These are phyloP conservation scores for Acleris cristana DNA, from an alignment of 2,888 invertebrate genomes.

Conservation along the genomic window DNA sequence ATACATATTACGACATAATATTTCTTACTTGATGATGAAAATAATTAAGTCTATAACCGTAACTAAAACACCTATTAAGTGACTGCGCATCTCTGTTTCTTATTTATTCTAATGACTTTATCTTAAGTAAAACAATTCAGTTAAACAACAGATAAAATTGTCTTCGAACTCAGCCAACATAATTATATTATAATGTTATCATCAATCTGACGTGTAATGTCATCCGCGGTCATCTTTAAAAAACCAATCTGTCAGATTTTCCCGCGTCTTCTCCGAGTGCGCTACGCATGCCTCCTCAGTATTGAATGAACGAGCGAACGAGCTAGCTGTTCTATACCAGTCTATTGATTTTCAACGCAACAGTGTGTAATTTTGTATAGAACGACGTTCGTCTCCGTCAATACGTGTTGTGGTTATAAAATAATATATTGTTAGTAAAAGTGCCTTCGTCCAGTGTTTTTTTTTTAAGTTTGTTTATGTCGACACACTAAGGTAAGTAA, in stretches of 20 bases:
- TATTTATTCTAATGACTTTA: constrained; percentile 22
- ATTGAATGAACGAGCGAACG: constrained; percentile 66
- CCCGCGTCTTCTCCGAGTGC: constrained; percentile 62
- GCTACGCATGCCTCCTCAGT: constrained; percentile 75
- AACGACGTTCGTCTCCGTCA: constrained; percentile 49
- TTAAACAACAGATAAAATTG: constrained; percentile 11
- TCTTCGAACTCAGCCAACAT: not conserved
- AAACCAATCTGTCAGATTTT: constrained; percentile 72
- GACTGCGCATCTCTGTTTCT: not conserved
- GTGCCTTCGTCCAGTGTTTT: constrained; percentile 65
- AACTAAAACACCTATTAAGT: not conserved
- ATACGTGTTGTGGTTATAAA: constrained; percentile 59
- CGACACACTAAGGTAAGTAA: constrained; percentile 58
- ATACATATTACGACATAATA: too few relatives aligned
- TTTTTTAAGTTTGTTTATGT: constrained; percentile 47
- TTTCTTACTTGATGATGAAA: too few relatives aligned
- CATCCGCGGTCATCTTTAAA: constrained; percentile 43
- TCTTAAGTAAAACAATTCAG: constrained; percentile 3
- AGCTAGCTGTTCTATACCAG: constrained; percentile 57
- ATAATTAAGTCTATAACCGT: not conserved
- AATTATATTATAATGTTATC: constrained; percentile 4
- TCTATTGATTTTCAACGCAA: constrained; percentile 73
- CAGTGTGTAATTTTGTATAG: constrained; percentile 63
- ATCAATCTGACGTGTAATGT: constrained; percentile 26
- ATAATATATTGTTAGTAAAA: constrained; percentile 44